Percentiles rank a stretch among this genome's conserved stretches.
Evolutionary conservation across 2,888 invertebrate genomes (phyloP).

Genomic region (Kryphioiulus occultus): DNA sequence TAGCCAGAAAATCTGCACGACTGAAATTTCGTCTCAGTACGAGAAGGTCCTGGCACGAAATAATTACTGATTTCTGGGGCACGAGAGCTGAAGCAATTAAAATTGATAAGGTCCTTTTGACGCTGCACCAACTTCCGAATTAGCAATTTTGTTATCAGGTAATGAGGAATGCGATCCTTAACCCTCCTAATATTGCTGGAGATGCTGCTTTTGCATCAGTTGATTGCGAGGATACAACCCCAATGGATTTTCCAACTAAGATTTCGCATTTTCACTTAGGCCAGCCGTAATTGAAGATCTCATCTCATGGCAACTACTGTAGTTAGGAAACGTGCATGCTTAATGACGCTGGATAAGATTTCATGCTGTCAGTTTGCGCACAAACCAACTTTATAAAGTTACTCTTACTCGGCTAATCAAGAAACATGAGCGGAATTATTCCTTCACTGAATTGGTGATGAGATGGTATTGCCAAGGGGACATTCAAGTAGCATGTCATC

Average conservation of each 20-base stretch:
- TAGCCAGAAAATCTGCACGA: neutral
- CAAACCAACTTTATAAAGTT: too few relatives aligned
- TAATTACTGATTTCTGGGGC: neutral
- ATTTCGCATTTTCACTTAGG: neutral
- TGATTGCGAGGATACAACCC: neutral
- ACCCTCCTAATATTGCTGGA: neutral
- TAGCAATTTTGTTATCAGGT: neutral
- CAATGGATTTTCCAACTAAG: neutral
- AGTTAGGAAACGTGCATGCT: neutral
- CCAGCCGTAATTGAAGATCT: neutral
- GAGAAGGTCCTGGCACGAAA: neutral
- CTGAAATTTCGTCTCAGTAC: neutral
- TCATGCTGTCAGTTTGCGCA: too few relatives aligned
- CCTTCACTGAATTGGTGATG: too few relatives aligned
- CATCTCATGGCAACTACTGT: neutral
- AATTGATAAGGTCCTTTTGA: neutral
- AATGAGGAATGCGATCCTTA: neutral
- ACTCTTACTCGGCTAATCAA: too few relatives aligned
- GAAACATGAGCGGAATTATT: too few relatives aligned
- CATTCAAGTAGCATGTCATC: too few relatives aligned
- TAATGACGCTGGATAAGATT: neutral
- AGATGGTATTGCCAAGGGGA: too few relatives aligned
- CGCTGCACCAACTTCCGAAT: neutral
- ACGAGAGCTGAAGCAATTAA: neutral
- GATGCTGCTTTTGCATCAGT: neutral